phyloP scores from a whole-genome alignment of 1,140 invertebrate species.

The Sitobion miscanthi region DNA sequence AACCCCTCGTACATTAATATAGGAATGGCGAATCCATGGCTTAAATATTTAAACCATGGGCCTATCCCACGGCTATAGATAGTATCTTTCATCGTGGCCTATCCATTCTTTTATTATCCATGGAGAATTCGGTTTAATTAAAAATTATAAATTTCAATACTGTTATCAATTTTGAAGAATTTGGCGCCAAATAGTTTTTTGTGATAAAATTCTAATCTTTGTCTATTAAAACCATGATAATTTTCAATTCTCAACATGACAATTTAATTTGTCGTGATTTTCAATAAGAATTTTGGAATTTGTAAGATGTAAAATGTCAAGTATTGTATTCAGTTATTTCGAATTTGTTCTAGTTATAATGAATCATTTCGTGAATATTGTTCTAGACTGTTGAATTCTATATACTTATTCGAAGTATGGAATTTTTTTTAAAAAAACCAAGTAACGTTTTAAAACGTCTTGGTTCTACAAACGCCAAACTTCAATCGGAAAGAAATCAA shows the following conservation, averaged over 20 bases:
- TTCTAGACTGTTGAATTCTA: neutral
- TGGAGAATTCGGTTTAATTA: too few relatives aligned
- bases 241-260: neutral
- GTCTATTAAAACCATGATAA: neutral
- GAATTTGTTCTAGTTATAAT: neutral
- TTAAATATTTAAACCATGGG: too few relatives aligned
- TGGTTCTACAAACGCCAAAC: neutral
- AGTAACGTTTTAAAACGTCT: conserved; percentile 46
- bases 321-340: neutral
- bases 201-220: neutral
- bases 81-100: too few relatives aligned
- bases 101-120: too few relatives aligned
- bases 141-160: neutral
- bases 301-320: neutral
- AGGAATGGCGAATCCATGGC: too few relatives aligned
- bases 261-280: neutral
- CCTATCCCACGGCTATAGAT: too few relatives aligned
- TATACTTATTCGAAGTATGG: neutral
- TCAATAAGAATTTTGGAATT: neutral
- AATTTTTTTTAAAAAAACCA: conserved; percentile 48
- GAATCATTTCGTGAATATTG: neutral
- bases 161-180: neutral
- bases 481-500: neutral
- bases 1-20: too few relatives aligned
- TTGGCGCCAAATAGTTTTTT: neutral